These are phyloP conservation scores for Styela plicata DNA, from an alignment of 23 tunicate genomes.

Conservation along the genomic window DNA sequence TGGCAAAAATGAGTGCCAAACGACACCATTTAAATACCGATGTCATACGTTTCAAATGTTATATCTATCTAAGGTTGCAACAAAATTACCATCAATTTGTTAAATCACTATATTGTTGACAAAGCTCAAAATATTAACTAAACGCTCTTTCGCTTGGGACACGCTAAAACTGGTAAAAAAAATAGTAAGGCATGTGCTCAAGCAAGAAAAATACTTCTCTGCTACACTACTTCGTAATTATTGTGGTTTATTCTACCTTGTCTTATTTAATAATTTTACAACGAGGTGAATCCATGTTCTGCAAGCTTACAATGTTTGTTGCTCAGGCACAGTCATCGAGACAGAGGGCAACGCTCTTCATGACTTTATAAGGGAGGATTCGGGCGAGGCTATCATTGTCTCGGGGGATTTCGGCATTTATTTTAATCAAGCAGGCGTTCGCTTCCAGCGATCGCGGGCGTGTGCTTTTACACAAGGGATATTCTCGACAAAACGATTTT, in stretches of 20 bases:
- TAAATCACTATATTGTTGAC: no score
- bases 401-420: constrained; percentile 12
- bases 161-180: no score
- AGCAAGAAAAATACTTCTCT: no score
- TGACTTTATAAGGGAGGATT: not conserved
- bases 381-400: not conserved
- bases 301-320: not conserved
- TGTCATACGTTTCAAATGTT: no score
- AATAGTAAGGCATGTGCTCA: no score
- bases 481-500: no score
- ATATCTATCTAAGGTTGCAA: no score
- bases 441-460: not conserved
- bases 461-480: not conserved
- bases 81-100: no score
- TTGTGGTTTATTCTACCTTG: not conserved
- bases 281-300: not conserved
- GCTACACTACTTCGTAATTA: not conserved
- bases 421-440: constrained; percentile 31
- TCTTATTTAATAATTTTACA: not conserved
- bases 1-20: no score
- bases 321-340: not conserved
- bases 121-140: no score
- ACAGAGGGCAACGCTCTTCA: not conserved
- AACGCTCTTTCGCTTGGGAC: no score
- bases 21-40: no score